phyloP scores from a whole-genome alignment of 2,113 vertebrate species.

The Delphinus delphis region DNA sequence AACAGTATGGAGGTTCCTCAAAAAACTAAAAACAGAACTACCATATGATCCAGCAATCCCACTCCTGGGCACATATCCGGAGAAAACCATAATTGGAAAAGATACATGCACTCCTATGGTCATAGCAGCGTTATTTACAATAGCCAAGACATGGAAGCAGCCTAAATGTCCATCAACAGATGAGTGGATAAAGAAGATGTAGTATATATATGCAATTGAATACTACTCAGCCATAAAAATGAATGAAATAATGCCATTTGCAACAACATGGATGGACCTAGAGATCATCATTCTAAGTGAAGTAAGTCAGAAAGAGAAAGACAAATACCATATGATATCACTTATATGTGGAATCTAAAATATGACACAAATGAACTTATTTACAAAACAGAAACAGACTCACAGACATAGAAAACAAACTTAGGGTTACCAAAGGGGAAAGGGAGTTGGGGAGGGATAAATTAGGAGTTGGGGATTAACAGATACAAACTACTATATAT shows the following conservation, averaged over 20 bases:
- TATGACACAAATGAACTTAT: not conserved
- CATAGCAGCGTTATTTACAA: too few species aligned
- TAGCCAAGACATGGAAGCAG: not conserved
- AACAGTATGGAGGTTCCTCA: too few species aligned
- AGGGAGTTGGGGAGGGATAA: not conserved
- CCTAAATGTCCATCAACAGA: not conserved
- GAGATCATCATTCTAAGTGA: not conserved
- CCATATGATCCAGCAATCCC: too few species aligned
- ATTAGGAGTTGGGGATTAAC: not conserved
- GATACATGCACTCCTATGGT: too few species aligned
- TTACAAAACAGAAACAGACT: not conserved
- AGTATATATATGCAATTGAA: not conserved
- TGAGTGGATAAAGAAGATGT: not conserved
- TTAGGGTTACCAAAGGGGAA: not conserved
- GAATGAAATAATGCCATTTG: not conserved
- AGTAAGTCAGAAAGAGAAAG: not conserved
- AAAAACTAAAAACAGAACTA: too few species aligned
- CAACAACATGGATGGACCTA: not conserved
- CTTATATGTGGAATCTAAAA: not conserved
- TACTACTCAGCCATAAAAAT: not conserved
- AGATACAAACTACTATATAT: not conserved
- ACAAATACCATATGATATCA: not conserved
- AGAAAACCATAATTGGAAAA: too few species aligned
- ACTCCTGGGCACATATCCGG: too few species aligned
- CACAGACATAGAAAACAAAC: not conserved